A percentile compares a stretch with the other conserved stretches of the same genome.
phyloP scores from a whole-genome alignment of 2,888 invertebrate species.

The Phlogophora meticulosa region DNA sequence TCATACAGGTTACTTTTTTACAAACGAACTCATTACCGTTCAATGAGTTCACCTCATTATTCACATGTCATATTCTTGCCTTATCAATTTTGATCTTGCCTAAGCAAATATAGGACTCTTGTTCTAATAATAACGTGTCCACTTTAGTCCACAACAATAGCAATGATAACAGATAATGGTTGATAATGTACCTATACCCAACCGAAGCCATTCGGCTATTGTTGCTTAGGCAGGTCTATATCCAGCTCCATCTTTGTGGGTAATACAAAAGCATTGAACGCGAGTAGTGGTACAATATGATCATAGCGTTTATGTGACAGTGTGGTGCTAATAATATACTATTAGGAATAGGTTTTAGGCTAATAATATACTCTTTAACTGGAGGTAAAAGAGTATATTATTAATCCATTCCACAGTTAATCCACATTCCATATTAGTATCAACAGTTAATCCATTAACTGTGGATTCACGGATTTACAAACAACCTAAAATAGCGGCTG shows the following conservation, averaged over 20 bases:
- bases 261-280: conserved; percentile 4
- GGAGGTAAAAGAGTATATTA: too few species aligned
- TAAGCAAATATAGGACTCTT: conserved; percentile 20
- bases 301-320: not conserved
- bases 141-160: conserved; percentile 21
- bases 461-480: not conserved
- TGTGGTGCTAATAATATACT: not conserved
- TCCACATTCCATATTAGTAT: too few species aligned
- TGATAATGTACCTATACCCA: conserved; percentile 17
- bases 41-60: not conserved
- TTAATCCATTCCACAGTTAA: too few species aligned
- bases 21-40: not conserved
- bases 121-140: conserved; percentile 26
- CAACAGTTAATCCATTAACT: too few species aligned
- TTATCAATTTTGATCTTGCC: not conserved
- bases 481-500: not conserved
- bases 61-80: not conserved
- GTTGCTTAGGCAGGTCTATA: conserved; percentile 27
- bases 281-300: not conserved
- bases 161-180: conserved; percentile 30
- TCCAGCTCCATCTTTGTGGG: conserved; percentile 2
- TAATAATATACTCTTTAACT: too few species aligned
- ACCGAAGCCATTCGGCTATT: conserved; percentile 27
- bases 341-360: too few species aligned
- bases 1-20: not conserved